phyloP scores from a whole-genome alignment of 1,140 invertebrate species.

The Lepidurus packardi region DNA sequence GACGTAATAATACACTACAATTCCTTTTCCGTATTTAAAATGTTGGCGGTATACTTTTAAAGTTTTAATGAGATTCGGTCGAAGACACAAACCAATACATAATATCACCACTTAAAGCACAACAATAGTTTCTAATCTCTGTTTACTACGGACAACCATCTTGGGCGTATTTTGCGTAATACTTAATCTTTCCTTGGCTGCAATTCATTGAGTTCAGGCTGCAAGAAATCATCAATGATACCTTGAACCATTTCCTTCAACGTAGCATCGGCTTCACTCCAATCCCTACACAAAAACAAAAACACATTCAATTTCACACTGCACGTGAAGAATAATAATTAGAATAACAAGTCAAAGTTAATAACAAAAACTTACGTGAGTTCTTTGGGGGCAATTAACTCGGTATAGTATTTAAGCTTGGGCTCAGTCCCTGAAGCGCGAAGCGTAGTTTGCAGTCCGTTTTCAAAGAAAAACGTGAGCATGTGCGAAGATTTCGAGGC shows the following conservation, averaged over 20 bases:
- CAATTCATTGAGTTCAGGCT: conserved; percentile 52
- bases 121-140: conserved; percentile 1
- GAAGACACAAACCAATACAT: not conserved
- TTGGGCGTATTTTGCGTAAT: not conserved
- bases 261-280: conserved; percentile 54
- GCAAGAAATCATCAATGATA: conserved; percentile 70
- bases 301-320: conserved; percentile 27
- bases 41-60: too few relatives aligned
- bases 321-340: conserved; percentile 23
- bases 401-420: conserved; percentile 96
- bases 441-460: conserved; percentile 78
- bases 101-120: not conserved
- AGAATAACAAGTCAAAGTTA: not conserved
- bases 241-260: conserved; percentile 70
- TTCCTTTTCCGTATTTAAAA: too few relatives aligned
- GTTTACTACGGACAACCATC: not conserved
- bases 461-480: conserved; percentile 91
- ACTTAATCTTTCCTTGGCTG: not conserved
- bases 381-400: conserved; percentile 66
- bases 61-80: too few relatives aligned
- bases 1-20: too few relatives aligned
- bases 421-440: conserved; percentile 98
- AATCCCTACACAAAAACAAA: conserved; percentile 57
- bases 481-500: conserved; percentile 76
- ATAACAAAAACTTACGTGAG: conserved; percentile 49